These are phyloP conservation scores for Halocynthia roretzi DNA, from an alignment of 23 tunicate species.

Conservation along the genomic window DNA sequence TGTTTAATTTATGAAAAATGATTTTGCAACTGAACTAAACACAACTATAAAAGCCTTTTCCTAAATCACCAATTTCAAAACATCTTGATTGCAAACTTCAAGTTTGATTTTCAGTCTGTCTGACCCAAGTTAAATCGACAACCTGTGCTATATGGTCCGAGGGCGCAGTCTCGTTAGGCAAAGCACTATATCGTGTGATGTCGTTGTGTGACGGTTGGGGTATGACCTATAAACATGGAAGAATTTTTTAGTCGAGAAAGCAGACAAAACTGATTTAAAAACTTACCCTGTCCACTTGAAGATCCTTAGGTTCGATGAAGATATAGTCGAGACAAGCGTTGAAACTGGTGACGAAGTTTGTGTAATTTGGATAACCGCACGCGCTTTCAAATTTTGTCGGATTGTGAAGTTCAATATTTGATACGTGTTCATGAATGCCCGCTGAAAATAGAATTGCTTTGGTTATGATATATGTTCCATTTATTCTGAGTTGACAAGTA, in stretches of 20 bases:
- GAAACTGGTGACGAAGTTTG: slow-evolving; percentile 81
- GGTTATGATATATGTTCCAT: too few species aligned
- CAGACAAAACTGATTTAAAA: neutral
- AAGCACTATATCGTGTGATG: slow-evolving; percentile 47
- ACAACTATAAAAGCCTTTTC: too few species aligned
- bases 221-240: slow-evolving; percentile 34
- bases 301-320: slow-evolving; percentile 32
- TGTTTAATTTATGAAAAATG: too few species aligned
- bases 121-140: slow-evolving; percentile 52
- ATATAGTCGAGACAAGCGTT: slow-evolving; percentile 72
- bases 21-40: too few species aligned
- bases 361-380: slow-evolving; percentile 58
- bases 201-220: slow-evolving; percentile 60
- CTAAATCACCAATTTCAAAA: too few species aligned
- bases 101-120: too few species aligned
- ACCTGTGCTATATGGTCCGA: slow-evolving; percentile 99
- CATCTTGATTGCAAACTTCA: too few species aligned
- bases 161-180: slow-evolving; percentile 60
- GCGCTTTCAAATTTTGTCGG: slow-evolving; percentile 37
- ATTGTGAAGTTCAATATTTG: slow-evolving; percentile 23
- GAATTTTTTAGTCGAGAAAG: neutral
- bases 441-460: neutral
- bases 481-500: too few species aligned
- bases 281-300: slow-evolving; percentile 51
- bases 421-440: slow-evolving; percentile 20